These are phyloP conservation scores for Drosophila hamatofila DNA, from an alignment of 2,888 invertebrate species.

Conservation along the genomic window DNA sequence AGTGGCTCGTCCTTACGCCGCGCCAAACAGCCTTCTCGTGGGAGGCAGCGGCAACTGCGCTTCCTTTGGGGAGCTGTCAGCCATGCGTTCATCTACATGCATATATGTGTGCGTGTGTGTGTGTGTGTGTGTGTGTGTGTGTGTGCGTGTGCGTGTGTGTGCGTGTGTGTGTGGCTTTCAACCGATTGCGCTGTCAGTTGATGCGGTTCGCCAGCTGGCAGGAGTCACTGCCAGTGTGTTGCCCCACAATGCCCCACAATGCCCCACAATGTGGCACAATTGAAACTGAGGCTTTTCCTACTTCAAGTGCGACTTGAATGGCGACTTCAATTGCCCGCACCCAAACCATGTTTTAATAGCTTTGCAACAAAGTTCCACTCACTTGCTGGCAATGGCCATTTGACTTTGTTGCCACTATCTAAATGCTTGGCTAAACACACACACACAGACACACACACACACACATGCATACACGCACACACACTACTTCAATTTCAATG, in stretches of 20 bases:
- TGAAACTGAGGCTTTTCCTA: conserved; percentile 38
- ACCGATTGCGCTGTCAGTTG: conserved; percentile 11
- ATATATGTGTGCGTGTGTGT: background rate
- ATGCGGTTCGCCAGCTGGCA: conserved; percentile 16
- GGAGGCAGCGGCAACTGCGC: conserved; percentile 20
- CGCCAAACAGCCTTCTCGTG: conserved; percentile 19
- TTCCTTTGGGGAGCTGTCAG: conserved; percentile 38
- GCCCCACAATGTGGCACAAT: conserved; percentile 51
- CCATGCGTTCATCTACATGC: conserved; percentile 18
- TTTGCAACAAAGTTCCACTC: conserved; percentile 57
- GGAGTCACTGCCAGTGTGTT: conserved; percentile 7
- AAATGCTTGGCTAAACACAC: conserved; percentile 32
- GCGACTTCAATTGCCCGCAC: conserved; percentile 44
- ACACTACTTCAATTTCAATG: conserved; percentile 15
- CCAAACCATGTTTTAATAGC: conserved; percentile 41
- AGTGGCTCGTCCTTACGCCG: conserved; percentile 48
- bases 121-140: background rate
- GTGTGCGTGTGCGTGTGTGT: background rate
- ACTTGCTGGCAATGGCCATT: conserved; percentile 45
- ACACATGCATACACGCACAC: too few species aligned
- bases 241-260: too few species aligned
- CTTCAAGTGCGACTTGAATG: conserved; percentile 55
- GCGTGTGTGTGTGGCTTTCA: conserved; percentile 10
- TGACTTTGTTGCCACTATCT: conserved; percentile 45
- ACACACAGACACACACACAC: conserved; percentile 5